Evolutionary conservation across 2,797 vertebrate species (phyloP).

Genomic region (Rhincodon typus): DNA sequence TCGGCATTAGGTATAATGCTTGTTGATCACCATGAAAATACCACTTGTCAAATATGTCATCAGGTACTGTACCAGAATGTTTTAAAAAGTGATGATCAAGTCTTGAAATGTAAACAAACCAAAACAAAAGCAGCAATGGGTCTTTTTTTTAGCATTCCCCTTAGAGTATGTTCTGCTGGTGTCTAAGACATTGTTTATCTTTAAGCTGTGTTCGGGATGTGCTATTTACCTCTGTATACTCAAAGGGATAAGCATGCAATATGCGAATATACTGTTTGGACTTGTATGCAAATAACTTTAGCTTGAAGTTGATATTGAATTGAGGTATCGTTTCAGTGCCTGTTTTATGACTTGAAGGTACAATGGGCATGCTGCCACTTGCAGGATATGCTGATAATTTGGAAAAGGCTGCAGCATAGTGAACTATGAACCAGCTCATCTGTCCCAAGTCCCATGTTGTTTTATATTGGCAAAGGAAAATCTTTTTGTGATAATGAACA

Average conservation of each 20-base stretch:
- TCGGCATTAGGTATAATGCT: not conserved
- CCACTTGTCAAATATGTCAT: not conserved
- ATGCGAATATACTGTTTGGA: not conserved
- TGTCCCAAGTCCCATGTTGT: not conserved
- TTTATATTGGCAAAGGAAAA: no score
- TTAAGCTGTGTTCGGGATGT: not conserved
- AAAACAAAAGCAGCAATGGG: not conserved
- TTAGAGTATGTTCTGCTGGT: not conserved
- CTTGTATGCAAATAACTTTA: not conserved
- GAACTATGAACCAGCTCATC: not conserved
- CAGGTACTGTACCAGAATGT: not conserved
- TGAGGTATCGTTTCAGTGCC: not conserved
- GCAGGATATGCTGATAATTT: not conserved
- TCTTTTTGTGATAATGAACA: not conserved
- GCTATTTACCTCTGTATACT: not conserved
- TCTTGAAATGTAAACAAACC: not conserved
- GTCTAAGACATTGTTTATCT: not conserved
- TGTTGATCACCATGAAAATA: not conserved
- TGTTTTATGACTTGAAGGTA: constrained; percentile 20
- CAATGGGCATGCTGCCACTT: not conserved
- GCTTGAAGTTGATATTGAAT: not conserved
- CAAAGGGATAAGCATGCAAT: constrained; percentile 21
- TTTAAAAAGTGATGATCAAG: not conserved
- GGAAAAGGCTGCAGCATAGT: not conserved
- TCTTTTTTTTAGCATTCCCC: not conserved